A percentile compares a stretch with the other conserved stretches of the same genome.
phyloP scores from a whole-genome alignment of 2,888 invertebrate genomes.

The Merodon equestris region DNA sequence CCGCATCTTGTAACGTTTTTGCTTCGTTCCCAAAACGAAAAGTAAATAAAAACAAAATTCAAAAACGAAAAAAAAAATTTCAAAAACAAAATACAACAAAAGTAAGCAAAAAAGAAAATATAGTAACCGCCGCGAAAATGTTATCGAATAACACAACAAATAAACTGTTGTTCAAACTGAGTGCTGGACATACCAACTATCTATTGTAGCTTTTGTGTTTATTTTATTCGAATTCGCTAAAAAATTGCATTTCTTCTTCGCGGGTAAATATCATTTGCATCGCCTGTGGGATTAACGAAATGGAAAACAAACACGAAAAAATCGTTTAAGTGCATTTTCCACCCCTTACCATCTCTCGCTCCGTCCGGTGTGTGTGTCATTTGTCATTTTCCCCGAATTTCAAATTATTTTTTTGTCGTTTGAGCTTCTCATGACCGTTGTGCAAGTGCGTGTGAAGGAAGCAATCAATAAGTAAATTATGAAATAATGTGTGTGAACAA shows the following conservation, averaged over 20 bases:
- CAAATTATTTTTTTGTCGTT: conserved; percentile 40
- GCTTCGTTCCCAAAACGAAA: conserved; percentile 69
- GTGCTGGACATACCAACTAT: conserved; percentile 38
- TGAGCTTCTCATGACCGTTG: conserved; percentile 24
- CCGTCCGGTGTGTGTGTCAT: no score
- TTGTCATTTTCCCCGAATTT: conserved; percentile 8
- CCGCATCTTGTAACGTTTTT: conserved; percentile 73
- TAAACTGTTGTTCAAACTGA: conserved; percentile 30
- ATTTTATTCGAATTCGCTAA: conserved; percentile 9
- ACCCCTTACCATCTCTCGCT: conserved; percentile 58
- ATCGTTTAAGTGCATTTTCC: conserved; percentile 41
- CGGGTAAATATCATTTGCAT: background rate
- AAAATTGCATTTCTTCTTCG: no score
- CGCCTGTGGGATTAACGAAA: conserved; percentile 4
- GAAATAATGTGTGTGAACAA: conserved; percentile 48
- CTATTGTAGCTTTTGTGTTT: conserved; percentile 6
- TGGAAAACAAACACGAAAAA: conserved; percentile 6
- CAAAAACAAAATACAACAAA: conserved; percentile 45
- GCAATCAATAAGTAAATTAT: conserved; percentile 34
- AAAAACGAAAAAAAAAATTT: conserved; percentile 22
- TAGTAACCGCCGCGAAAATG: conserved; percentile 56
- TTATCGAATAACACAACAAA: conserved; percentile 59
- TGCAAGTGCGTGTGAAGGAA: conserved; percentile 61
- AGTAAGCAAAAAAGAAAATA: conserved; percentile 18
- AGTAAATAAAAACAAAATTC: conserved; percentile 50